phyloP scores from a whole-genome alignment of 2,113 vertebrate genomes.

The Platichthys stellatus region DNA sequence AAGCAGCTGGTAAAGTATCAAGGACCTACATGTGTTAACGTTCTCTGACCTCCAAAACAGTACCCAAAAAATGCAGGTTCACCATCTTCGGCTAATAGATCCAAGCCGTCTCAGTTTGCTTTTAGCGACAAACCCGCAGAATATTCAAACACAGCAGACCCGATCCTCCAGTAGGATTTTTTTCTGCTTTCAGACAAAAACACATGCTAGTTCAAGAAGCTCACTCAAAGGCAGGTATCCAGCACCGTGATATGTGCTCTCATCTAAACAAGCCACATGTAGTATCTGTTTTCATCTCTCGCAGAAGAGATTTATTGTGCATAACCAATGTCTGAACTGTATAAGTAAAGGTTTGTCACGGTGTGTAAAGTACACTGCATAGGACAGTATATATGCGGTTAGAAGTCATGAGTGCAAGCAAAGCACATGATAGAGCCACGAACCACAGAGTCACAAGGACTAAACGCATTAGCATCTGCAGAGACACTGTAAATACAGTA shows the following conservation, averaged over 20 bases:
- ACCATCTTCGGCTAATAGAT: conserved; percentile 52
- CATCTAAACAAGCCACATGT: conserved; percentile 14
- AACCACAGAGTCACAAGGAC: conserved; percentile 5
- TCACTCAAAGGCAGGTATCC: background rate
- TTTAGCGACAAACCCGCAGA: conserved; percentile 18
- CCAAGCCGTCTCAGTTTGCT: conserved; percentile 44
- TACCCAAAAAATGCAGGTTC: conserved; percentile 45
- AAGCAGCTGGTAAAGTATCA: conserved; percentile 67
- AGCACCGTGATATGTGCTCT: background rate
- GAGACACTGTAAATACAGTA: background rate
- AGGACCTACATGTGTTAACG: conserved; percentile 59
- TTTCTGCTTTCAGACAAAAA: background rate
- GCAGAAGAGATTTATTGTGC: conserved; percentile 21
- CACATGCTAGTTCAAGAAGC: background rate
- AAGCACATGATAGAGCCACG: conserved; percentile 21
- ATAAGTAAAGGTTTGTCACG: background rate
- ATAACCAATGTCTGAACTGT: conserved; percentile 31
- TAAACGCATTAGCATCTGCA: conserved; percentile 7
- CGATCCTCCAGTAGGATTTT: conserved; percentile 6
- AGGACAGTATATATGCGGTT: background rate
- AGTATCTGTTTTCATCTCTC: background rate
- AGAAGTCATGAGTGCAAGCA: conserved; percentile 19
- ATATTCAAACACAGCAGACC: conserved; percentile 9
- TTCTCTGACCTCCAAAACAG: conserved; percentile 52
- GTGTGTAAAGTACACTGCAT: background rate